Conservation (phyloP, 2,888 invertebrate genomes). For the Lymantria dispar region DNA sequence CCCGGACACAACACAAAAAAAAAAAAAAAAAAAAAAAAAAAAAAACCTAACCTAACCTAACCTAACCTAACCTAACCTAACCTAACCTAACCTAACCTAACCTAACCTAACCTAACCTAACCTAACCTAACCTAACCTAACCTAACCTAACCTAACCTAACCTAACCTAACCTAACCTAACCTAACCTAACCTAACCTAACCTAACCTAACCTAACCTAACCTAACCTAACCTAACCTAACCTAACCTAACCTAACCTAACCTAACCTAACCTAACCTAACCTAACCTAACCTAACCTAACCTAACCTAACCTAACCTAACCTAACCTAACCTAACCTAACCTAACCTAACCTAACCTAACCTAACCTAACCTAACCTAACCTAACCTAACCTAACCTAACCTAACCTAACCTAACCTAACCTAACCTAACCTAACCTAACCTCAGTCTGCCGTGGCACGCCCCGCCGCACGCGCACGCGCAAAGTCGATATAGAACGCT, state of each 20-base stretch:
- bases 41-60: too few relatives aligned
- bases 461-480: too few relatives aligned
- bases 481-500: too few relatives aligned
- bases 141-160: constrained; percentile 19
- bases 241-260: constrained; percentile 1
- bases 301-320: constrained; percentile 18
- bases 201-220: constrained; percentile 20
- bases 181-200: constrained; percentile 21
- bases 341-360: constrained; percentile 16
- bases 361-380: constrained; percentile 15
- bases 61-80: constrained; percentile 17
- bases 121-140: constrained; percentile 17
- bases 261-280: constrained; percentile 5
- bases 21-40: too few relatives aligned
- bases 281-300: constrained; percentile 10
- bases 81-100: constrained; percentile 19
- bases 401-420: constrained; percentile 28
- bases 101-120: constrained; percentile 20
- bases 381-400: constrained; percentile 27
- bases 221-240: constrained; percentile 13
- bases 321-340: constrained; percentile 16
- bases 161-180: constrained; percentile 21
- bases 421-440: constrained; percentile 24
- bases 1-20: too few relatives aligned
- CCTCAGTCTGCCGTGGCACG: too few relatives aligned